These are phyloP conservation scores for Penaeus chinensis DNA, from an alignment of 1,140 invertebrate species.

Conservation along the genomic window DNA sequence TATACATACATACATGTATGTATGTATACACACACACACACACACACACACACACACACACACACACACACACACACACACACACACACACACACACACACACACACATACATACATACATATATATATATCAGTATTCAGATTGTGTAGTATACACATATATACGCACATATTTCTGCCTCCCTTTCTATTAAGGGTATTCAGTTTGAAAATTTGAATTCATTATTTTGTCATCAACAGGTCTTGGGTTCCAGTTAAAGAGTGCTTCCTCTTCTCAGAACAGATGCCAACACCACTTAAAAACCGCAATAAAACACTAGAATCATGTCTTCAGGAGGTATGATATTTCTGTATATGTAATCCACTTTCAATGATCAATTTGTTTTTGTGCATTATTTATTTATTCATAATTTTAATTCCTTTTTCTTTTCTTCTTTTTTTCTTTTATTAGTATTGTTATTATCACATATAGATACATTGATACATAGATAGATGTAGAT, in stretches of 20 bases:
- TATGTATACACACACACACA: too few species aligned
- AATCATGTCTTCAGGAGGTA: conserved; percentile 74
- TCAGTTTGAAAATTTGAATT: neutral
- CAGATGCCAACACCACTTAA: conserved; percentile 74
- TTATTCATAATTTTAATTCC: neutral
- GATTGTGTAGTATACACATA: too few species aligned
- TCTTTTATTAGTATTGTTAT: neutral
- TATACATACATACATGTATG: too few species aligned
- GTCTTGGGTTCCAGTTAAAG: conserved; percentile 86
- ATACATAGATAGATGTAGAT: too few species aligned
- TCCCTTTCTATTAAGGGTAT: too few species aligned
- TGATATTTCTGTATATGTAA: conserved; percentile 28
- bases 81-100: too few species aligned
- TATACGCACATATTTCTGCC: too few species aligned
- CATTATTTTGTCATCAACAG: conserved; percentile 65
- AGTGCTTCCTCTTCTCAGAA: conserved; percentile 84
- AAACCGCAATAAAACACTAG: conserved; percentile 77
- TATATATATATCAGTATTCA: too few species aligned
- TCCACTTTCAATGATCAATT: neutral
- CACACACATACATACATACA: too few species aligned
- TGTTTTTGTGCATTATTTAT: neutral
- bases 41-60: too few species aligned
- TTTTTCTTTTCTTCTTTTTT: neutral
- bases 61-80: too few species aligned
- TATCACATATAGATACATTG: too few species aligned